Evolutionary conservation across 2,888 invertebrate species (phyloP).

Genomic region (Hemicrepidius hirtus): DNA sequence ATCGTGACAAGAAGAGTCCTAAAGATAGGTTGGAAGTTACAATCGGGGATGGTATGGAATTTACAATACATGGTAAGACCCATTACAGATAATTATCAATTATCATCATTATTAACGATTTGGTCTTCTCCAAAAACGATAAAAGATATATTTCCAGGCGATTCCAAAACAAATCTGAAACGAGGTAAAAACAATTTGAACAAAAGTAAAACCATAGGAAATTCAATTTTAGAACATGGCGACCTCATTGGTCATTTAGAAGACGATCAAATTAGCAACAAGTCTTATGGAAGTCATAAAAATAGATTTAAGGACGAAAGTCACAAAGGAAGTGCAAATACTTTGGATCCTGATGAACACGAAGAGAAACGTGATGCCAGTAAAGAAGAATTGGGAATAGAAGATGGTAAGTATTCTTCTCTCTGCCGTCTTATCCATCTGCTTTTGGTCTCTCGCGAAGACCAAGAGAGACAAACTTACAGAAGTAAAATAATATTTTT

Average conservation of each 20-base stretch:
- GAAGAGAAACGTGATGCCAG: slow-evolving; percentile 93
- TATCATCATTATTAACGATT: not conserved
- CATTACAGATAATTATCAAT: not conserved
- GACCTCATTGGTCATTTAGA: slow-evolving; percentile 73
- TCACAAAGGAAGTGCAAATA: slow-evolving; percentile 92
- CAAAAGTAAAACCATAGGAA: slow-evolving; percentile 84
- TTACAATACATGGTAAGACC: slow-evolving; percentile 88
- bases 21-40: slow-evolving; percentile 93
- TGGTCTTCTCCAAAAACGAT: too few relatives aligned
- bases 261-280: slow-evolving; percentile 89
- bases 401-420: slow-evolving; percentile 78
- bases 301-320: slow-evolving; percentile 93
- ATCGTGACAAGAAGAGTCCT: slow-evolving; percentile 89
- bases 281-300: slow-evolving; percentile 94
- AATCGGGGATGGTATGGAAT: slow-evolving; percentile 95
- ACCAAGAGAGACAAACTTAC: too few relatives aligned
- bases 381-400: slow-evolving; percentile 91
- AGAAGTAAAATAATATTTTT: not conserved
- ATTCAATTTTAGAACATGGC: slow-evolving; percentile 78
- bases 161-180: slow-evolving; percentile 87
- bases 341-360: slow-evolving; percentile 80
- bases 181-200: slow-evolving; percentile 87
- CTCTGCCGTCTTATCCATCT: too few relatives aligned
- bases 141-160: too few relatives aligned
- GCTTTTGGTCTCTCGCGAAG: too few relatives aligned